Evolutionary conservation across 30 jellyfish, hydroid and myxozoan genomes (phyloP).

Genomic region (Clytia hemisphaerica): DNA sequence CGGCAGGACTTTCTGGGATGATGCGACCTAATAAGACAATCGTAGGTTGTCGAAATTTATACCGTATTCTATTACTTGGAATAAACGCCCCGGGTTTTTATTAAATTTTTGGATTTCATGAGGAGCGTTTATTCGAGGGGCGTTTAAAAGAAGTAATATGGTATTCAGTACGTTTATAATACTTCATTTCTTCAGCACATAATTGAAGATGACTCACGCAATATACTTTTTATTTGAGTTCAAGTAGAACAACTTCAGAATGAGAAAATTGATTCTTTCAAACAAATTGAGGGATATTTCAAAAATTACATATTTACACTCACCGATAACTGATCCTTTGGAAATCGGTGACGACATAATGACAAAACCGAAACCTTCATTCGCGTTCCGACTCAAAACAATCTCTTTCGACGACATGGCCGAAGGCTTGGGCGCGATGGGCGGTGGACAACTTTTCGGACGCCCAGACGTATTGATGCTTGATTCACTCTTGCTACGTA

Average conservation of each 20-base stretch:
- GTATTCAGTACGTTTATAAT: background rate
- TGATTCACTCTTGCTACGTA: conserved; percentile 46
- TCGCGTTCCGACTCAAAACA: conserved; percentile 49
- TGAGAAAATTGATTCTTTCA: background rate
- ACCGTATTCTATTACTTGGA: too few species aligned
- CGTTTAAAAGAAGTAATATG: too few species aligned
- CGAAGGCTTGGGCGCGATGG: conserved; percentile 88
- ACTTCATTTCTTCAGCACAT: background rate
- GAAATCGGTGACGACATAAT: conserved; percentile 77
- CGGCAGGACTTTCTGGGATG: conserved; percentile 95
- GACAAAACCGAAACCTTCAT: conserved; percentile 98
- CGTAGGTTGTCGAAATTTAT: too few species aligned
- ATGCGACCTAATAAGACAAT: conserved; percentile 78
- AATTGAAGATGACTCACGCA: too few species aligned
- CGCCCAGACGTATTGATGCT: conserved; percentile 4
- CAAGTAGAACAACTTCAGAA: background rate
- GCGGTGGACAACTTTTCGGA: conserved; percentile 63
- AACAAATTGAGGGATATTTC: background rate
- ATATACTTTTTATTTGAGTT: background rate
- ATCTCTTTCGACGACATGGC: conserved; percentile 44
- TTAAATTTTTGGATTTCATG: too few species aligned
- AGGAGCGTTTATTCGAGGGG: too few species aligned
- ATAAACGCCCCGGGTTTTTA: too few species aligned
- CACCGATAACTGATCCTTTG: conserved; percentile 92
- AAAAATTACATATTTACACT: conserved; percentile 2